Evolutionary conservation across 2,888 invertebrate genomes (phyloP).

Genomic region (Trisateles emortualis): DNA sequence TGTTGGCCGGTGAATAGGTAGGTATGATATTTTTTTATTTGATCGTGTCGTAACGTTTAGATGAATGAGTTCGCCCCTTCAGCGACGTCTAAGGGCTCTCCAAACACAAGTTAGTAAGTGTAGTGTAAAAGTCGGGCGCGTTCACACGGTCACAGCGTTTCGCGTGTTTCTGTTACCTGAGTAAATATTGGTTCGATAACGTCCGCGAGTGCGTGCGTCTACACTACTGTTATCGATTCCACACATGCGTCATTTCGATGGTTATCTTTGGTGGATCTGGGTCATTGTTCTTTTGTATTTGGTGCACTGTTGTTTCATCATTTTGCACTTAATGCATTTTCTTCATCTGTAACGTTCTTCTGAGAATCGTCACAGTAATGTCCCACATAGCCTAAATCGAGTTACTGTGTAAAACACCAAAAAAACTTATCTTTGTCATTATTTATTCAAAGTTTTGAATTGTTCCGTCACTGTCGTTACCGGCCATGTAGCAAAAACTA

Average conservation of each 20-base stretch:
- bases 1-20: conserved; percentile 76
- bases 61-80: conserved; percentile 66
- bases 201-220: conserved; percentile 78
- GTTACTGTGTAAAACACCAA: conserved; percentile 26
- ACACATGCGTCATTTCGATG: conserved; percentile 84
- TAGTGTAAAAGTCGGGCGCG: conserved; percentile 50
- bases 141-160: conserved; percentile 74
- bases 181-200: conserved; percentile 82
- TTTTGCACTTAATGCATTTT: conserved; percentile 50
- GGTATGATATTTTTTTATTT: conserved; percentile 73
- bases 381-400: conserved; percentile 4
- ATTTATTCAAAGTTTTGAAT: conserved; percentile 39
- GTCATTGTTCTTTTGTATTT: conserved; percentile 85
- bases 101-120: conserved; percentile 69
- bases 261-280: conserved; percentile 84
- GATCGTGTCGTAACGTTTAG: conserved; percentile 58
- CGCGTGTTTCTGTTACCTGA: conserved; percentile 76
- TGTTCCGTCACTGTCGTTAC: conserved; percentile 38
- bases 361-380: conserved; percentile 14
- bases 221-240: conserved; percentile 83
- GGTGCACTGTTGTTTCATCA: conserved; percentile 61
- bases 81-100: conserved; percentile 63
- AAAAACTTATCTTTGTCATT: conserved; percentile 25
- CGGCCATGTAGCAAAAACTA: conserved; percentile 44
- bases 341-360: conserved; percentile 29